Evolutionary conservation across 2,888 invertebrate species (phyloP), one percentile per base, ranked within the genome.

Genomic region (Carabus problematicus): DNA sequence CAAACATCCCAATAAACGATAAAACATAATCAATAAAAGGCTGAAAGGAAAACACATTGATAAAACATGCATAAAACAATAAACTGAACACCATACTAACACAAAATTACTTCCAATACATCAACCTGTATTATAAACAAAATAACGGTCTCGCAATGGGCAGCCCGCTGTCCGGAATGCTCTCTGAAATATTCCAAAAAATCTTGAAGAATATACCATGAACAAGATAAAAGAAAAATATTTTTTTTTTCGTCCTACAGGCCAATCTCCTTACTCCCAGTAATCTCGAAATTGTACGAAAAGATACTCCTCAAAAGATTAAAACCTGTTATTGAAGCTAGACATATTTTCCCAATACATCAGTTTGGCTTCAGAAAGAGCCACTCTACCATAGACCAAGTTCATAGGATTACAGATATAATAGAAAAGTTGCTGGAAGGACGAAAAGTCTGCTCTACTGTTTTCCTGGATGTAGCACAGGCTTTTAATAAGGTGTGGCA

Each of bases 251-350:
- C 70, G 8, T 74, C 71, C n/a, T 73, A 74, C 55, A 54, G 70
- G 55, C 73, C 73, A 0, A 76, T 75, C 47, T 73, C 66, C 14
- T 42, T 75, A n/a, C 52, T 75, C 7, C 68, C 73, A 52, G 62
- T 70, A 6, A 14, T 75, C 1, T 73, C 71, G 0, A 75, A 73
- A 59, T 1, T 73, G 11, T 71, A 73, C 12, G 74, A 74, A 52
- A 75, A 72, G 70, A n/a, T 73, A 59, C 14, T 73, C 1, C 61
- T 71, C 2, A 52, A 45, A 40, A 61, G 70, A 59, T 43, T 72
- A 1, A 69, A 69, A 8, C 6, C 18, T 16, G 39, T 64, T 29
- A 59, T 71, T 8, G 29, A 66, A 58, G 42, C 29, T 8, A 29
- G 42, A 58, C 39, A 59, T 0, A 14, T 59, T 8, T 40, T 59